phyloP scores from a whole-genome alignment of 2,888 invertebrate species.

The Epistrophe grossulariae region DNA sequence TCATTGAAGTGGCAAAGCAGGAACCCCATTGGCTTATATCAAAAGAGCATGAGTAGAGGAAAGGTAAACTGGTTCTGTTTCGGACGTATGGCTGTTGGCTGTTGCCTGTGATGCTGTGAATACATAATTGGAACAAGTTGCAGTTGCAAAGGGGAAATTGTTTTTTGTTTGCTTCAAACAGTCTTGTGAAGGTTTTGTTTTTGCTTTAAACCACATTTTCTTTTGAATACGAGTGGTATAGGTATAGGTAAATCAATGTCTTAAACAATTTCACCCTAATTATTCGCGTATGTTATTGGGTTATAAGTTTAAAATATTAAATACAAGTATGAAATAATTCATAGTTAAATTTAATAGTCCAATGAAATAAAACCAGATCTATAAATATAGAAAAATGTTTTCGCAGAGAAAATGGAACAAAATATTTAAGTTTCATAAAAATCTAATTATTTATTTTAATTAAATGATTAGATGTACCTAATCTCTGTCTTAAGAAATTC shows the following conservation, averaged over 20 bases:
- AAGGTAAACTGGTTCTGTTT: slow-evolving; percentile 56
- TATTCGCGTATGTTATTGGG: not conserved
- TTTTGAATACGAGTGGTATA: too few species aligned
- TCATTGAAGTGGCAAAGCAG: slow-evolving; percentile 58
- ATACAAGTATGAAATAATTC: too few species aligned
- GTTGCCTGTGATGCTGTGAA: not conserved
- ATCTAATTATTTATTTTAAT: too few species aligned
- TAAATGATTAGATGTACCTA: too few species aligned
- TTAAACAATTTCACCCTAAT: not conserved
- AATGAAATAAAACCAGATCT: too few species aligned
- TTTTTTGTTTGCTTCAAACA: slow-evolving; percentile 24
- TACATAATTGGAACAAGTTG: slow-evolving; percentile 51
- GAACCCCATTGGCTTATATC: slow-evolving; percentile 59
- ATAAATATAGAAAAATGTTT: too few species aligned
- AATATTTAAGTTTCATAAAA: too few species aligned
- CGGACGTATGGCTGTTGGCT: not conserved
- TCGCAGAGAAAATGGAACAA: too few species aligned
- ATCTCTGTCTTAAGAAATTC: too few species aligned
- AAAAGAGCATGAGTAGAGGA: slow-evolving; percentile 32
- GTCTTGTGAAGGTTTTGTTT: not conserved
- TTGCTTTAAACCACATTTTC: not conserved
- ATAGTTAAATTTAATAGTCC: too few species aligned
- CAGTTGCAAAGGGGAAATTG: slow-evolving; percentile 64
- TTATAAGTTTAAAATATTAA: not conserved
- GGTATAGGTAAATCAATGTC: not conserved